These are phyloP conservation scores for Coelopa frigida DNA, from an alignment of 1,140 invertebrate genomes.

Conservation along the genomic window DNA sequence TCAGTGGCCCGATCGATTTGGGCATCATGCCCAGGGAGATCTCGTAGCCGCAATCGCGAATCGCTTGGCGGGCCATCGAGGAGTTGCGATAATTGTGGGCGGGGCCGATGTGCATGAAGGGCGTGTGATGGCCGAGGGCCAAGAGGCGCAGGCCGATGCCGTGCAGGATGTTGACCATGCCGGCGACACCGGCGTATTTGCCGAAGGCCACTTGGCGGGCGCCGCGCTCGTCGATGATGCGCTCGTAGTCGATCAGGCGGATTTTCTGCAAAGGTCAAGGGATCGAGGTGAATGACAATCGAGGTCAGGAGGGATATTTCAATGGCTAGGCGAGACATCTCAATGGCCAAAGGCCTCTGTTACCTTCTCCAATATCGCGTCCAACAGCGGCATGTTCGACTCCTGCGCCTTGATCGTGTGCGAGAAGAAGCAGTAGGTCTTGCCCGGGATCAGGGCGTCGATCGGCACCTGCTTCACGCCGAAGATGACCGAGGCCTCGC, in stretches of 20 bases:
- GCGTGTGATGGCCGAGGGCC: constrained; percentile 96
- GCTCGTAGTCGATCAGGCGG: constrained; percentile 95
- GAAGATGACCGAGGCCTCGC: constrained; percentile 90
- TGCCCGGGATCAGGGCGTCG: constrained; percentile 86
- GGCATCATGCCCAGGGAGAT: constrained; percentile 96
- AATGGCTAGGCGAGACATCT: too few relatives aligned
- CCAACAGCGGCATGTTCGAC: constrained; percentile 94
- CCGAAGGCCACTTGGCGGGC: constrained; percentile 96
- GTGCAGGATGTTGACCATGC: constrained; percentile 98
- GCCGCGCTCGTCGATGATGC: constrained; percentile 81
- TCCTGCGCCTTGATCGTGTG: constrained; percentile 99
- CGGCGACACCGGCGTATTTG: constrained; percentile 94
- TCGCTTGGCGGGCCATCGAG: constrained; percentile 93
- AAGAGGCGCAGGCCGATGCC: constrained; percentile 88
- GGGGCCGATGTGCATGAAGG: constrained; percentile 98
- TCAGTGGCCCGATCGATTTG: constrained; percentile 93
- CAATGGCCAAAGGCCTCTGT: too few relatives aligned
- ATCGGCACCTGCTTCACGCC: constrained; percentile 97
- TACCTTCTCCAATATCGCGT: constrained; percentile 90
- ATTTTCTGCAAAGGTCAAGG: constrained; percentile 73
- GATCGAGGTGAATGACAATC: too few relatives aligned
- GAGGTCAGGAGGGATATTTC: too few relatives aligned
- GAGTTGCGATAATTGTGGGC: constrained; percentile 98
- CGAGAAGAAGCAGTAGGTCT: constrained; percentile 98
- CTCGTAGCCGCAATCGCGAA: constrained; percentile 96